Evolutionary conservation across 1,140 invertebrate species (phyloP), one percentile per base, ranked within the genome.

Genomic region (Drosophila kepulauana): DNA sequence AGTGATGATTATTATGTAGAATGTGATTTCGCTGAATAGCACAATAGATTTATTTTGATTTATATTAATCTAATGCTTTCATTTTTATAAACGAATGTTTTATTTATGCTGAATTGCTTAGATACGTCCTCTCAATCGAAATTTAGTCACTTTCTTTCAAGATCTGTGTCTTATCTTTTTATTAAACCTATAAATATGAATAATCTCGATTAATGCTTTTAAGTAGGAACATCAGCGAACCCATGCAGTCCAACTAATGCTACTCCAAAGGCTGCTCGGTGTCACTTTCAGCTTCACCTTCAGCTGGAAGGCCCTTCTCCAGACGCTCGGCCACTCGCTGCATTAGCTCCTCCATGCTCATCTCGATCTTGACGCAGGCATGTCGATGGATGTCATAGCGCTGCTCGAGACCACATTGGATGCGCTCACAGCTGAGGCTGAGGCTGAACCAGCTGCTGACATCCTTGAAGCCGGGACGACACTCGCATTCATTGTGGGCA

Each of bases 291-390:
- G 45, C 10, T 10, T 81, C 69, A 35, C 28, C 6, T n/a, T 67
- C 67, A 43, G 48, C 10, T 10, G 65, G 70, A 30, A 90, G 64
- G 0, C 87, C 86, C 20, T 90, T 74, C 45, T 84, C 68, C 28
- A 92, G 66, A 0, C 84, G 81, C 20, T 82, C 79, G 16, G 81
- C 91, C 0, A 92, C 86, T 0, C 78, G 79, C 71, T 91, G 86
- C 91, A 91, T 92, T 1, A 92, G 57, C 67, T 92, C 86, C 65
- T 92, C 90, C 81, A 92, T 81, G 73, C 79, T 91, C 91, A 92
- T 91, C 52, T 91, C 91, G 52, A 92, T 88, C 67, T 85, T 79
- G 33, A 91, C 68, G 15, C 91, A 92, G 25, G 68, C 51, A 1
- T 58, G 76, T 1, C 79, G 69, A 4, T 33, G 46, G 1, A 77